phyloP scores from a whole-genome alignment of 2,888 invertebrate genomes.

The Alloplasta piceator region DNA sequence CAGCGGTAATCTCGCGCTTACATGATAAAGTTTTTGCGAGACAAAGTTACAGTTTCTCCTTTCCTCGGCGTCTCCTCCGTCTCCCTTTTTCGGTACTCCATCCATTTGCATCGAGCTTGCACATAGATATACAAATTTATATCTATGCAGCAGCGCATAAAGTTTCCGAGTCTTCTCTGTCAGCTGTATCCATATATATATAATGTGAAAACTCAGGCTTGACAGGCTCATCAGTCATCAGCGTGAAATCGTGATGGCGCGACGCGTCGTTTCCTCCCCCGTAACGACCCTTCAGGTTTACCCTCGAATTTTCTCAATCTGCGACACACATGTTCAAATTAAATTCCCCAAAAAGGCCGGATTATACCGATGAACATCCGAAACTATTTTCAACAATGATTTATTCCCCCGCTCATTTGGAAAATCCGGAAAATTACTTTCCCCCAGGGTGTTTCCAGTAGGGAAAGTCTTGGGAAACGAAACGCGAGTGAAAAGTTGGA shows the following conservation, averaged over 20 bases:
- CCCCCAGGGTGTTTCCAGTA: no score
- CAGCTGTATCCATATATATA: neutral
- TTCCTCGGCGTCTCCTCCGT: constrained; percentile 45
- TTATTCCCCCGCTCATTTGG: no score
- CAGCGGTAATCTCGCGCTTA: constrained; percentile 60
- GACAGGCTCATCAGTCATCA: neutral
- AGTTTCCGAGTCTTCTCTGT: neutral
- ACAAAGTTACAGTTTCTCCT: constrained; percentile 56
- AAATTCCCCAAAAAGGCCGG: no score
- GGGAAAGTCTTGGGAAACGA: no score
- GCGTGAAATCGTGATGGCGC: neutral
- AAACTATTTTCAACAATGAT: no score
- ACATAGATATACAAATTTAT: constrained; percentile 21
- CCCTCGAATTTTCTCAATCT: neutral
- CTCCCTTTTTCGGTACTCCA: constrained; percentile 44
- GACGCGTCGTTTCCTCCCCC: neutral
- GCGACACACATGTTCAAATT: no score
- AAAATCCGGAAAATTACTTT: no score
- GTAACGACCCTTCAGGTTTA: neutral
- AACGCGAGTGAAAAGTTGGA: no score
- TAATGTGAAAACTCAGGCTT: neutral
- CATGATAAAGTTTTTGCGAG: constrained; percentile 48
- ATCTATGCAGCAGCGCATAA: neutral
- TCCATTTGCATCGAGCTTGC: constrained; percentile 42
- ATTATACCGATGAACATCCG: no score